These are phyloP conservation scores for Pollimyrus isidori DNA, from an alignment of 2,113 vertebrate genomes.

Conservation along the genomic window DNA sequence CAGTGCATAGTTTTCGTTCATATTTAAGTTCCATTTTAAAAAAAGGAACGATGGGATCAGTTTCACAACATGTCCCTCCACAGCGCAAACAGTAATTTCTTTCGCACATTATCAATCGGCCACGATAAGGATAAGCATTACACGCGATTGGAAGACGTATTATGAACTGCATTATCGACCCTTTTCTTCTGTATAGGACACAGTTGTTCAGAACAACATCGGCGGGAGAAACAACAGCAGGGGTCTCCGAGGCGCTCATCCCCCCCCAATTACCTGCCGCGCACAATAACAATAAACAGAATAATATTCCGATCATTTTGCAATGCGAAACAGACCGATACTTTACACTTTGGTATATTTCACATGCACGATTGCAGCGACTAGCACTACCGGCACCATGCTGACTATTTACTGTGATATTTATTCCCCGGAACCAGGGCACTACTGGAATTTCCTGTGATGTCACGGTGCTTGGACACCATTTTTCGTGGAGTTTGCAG, in stretches of 20 bases:
- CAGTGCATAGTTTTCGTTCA: neutral
- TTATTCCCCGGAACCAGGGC: slow-evolving; percentile 32
- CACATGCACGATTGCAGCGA: neutral
- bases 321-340: neutral
- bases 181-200: neutral
- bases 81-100: neutral
- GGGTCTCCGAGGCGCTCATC: neutral
- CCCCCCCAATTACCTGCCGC: neutral
- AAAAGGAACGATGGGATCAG: neutral
- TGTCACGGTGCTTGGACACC: slow-evolving; percentile 65
- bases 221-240: neutral
- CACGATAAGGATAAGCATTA: neutral
- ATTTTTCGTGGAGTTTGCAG: slow-evolving; percentile 60
- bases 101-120: neutral
- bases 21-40: neutral
- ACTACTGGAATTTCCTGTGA: slow-evolving; percentile 74
- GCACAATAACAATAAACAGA: neutral
- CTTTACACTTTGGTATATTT: neutral
- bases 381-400: neutral
- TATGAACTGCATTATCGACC: neutral
- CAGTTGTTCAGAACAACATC: neutral
- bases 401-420: neutral
- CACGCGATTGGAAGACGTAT: neutral
- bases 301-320: neutral
- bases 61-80: neutral